A percentile compares a stretch with the other conserved stretches of the same genome.
phyloP scores from a whole-genome alignment of 2,113 vertebrate genomes.

The Daphoenositta chrysoptera region DNA sequence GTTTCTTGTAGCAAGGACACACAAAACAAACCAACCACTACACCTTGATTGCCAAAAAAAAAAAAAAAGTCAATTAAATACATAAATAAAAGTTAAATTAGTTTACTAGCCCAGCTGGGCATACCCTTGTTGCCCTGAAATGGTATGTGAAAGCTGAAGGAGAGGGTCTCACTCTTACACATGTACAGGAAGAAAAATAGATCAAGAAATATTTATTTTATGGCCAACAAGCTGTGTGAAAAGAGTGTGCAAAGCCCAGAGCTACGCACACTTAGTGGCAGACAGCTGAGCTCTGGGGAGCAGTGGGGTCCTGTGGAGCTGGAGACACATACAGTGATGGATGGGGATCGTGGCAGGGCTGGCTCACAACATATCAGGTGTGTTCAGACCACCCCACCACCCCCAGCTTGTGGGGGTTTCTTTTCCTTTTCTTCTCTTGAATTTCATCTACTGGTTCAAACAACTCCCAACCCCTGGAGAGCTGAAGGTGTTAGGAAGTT shows the following conservation, averaged over 20 bases:
- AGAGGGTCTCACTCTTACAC: not conserved
- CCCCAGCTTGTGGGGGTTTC: not conserved
- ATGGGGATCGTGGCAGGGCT: not conserved
- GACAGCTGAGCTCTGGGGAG: not conserved
- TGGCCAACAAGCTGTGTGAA: not conserved
- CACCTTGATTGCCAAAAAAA: not conserved
- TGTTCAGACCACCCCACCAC: not conserved
- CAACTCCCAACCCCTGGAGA: not conserved
- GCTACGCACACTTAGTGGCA: fast-evolving
- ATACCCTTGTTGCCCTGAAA: not conserved
- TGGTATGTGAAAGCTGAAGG: constrained; percentile 7
- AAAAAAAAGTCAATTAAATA: not conserved
- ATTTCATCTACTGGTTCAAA: not conserved
- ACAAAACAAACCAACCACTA: not conserved
- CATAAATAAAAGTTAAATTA: not conserved
- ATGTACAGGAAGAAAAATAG: not conserved
- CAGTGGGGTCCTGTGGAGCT: not conserved
- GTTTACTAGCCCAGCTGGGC: not conserved
- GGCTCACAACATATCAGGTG: constrained; percentile 43
- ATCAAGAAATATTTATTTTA: constrained; percentile 13
- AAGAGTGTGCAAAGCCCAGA: not conserved
- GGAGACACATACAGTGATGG: not conserved
- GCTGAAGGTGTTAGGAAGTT: not conserved
- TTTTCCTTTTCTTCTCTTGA: constrained; percentile 1
- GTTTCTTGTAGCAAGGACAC: constrained; percentile 54